Base-by-base conservation (phyloP, 53 echinoderm and acorn worm genomes). In the Henricia sp. region DNA sequence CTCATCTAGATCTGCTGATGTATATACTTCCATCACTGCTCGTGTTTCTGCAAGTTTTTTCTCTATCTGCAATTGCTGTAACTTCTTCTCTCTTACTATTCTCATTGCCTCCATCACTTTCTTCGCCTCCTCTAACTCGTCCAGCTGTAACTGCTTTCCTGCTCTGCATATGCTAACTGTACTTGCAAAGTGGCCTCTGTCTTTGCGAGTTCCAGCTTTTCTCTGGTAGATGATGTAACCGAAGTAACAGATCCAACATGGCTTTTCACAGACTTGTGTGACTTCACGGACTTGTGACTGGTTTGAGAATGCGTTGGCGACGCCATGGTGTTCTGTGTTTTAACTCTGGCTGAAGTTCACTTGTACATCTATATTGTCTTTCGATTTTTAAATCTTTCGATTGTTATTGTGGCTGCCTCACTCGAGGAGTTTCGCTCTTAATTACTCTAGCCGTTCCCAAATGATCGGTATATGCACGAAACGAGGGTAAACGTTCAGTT, bases 21-120 rank as follows among this genome's bases (percentile, higher is more conserved):
- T 5, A 42, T 67, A 65, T 26, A 72, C 52, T 17, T 52, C 32
- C 6, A 72, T 32, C 2, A 52, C 52, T 20, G 74, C 74, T 74
- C 55, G 25, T 2, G 35, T 83, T 26, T 67, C 83, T n/a, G 52
- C 67, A 19, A 83, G 3, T 28, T 68, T 53, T 25, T 83, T 35
- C 67, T 68, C 53, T 25, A 68, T 19, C 38, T 68, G 51, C 37
- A 83, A 27, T 24, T 67, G 69, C 19, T 50, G 39, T 1, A 83
- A 37, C 68, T 26, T 83, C 39, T 52, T 36, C 26, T 83, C 33
- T 23, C 63, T n/a, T 9, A 52, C 52, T 11, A 67, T 44, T 60
- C 32, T 30, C 23, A 30, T 0, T 6, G 67, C 67, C 33, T 64
- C 21, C 27, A 36, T 12, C 48, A 30, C 46, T 16, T 66, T 75